Percentiles rank a stretch among this genome's conserved stretches.
Conservation (phyloP, 2,113 vertebrate genomes). For the Cichladusa arquata region DNA sequence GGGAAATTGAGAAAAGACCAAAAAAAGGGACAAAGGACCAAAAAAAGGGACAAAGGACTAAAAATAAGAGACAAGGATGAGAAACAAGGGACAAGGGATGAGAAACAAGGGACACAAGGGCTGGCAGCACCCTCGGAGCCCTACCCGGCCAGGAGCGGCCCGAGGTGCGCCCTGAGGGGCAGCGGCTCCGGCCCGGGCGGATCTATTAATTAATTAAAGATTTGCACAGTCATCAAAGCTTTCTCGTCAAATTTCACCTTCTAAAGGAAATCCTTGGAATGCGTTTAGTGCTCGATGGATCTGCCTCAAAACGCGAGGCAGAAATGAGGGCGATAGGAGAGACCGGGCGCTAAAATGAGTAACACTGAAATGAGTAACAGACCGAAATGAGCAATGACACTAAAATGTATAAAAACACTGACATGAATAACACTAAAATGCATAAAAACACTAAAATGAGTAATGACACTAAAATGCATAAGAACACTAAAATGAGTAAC, state of each 20-base stretch:
- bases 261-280: neutral
- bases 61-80: neutral
- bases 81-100: too few relatives aligned
- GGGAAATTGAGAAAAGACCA: too few relatives aligned
- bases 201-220: accelerated
- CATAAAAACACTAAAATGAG: accelerated
- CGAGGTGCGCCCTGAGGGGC: neutral
- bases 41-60: too few relatives aligned
- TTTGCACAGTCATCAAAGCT: neutral
- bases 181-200: neutral
- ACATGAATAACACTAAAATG: neutral
- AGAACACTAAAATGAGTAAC: too few relatives aligned
- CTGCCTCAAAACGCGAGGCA: accelerated
- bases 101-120: neutral
- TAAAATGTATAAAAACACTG: too few relatives aligned
- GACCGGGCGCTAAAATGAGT: neutral
- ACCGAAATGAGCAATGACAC: neutral
- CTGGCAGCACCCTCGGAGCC: neutral
- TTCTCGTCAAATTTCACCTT: accelerated
- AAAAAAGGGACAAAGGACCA: neutral
- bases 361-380: neutral
- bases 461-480: neutral
- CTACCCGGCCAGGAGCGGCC: neutral
- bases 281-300: accelerated
- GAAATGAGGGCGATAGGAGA: too few relatives aligned